Conservation (phyloP, 2,113 vertebrate genomes). For the Clarias macrocephalus region DNA sequence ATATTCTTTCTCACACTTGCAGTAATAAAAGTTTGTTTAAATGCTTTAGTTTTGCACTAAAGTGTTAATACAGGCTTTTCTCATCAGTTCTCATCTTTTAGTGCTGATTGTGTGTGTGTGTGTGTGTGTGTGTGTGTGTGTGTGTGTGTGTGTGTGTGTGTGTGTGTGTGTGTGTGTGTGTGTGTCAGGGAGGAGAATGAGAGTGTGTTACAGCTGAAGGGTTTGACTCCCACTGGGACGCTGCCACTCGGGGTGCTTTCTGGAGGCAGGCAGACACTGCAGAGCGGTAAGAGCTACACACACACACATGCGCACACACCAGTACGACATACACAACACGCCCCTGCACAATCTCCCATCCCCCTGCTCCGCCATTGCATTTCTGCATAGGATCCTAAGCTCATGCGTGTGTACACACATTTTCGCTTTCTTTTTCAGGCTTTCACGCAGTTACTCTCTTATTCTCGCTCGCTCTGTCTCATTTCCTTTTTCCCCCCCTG, state of each 20-base stretch:
- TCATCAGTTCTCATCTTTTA: neutral
- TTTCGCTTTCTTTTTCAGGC: neutral
- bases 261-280: slow-evolving; percentile 88
- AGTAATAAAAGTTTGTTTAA: neutral
- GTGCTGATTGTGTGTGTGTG: neutral
- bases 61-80: neutral
- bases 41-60: neutral
- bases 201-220: slow-evolving; percentile 95
- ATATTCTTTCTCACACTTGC: neutral
- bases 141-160: slow-evolving; percentile 33
- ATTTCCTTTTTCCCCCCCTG: neutral
- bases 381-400: neutral
- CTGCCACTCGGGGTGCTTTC: slow-evolving; percentile 92
- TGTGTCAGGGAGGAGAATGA: slow-evolving; percentile 91
- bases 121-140: slow-evolving; percentile 36
- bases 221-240: slow-evolving; percentile 92
- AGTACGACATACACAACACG: neutral
- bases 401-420: neutral
- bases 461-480: neutral
- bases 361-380: slow-evolving; percentile 6
- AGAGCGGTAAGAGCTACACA: slow-evolving; percentile 82
- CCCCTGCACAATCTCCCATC: neutral
- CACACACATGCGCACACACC: neutral
- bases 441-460: neutral
- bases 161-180: slow-evolving; percentile 39